phyloP scores from a whole-genome alignment of 2,797 vertebrate genomes.

The Argentina silus region DNA sequence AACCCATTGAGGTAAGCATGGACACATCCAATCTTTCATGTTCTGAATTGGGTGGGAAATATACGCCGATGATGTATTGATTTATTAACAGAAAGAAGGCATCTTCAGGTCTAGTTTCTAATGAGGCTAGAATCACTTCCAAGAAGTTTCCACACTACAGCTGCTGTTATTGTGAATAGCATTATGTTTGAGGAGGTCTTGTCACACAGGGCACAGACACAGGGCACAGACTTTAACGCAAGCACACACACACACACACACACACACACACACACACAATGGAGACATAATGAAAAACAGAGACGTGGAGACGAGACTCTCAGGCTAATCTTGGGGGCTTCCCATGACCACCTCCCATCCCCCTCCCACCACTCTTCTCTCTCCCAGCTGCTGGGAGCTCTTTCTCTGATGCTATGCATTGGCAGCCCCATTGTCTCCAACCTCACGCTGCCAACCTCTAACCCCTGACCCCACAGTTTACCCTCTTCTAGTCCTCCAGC shows the following conservation, averaged over 20 bases:
- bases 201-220: slow-evolving; percentile 21
- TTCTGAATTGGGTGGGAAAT: too few species aligned
- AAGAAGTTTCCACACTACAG: slow-evolving; percentile 54
- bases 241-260: slow-evolving; percentile 26
- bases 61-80: too few species aligned
- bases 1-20: background rate
- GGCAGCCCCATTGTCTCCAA: slow-evolving; percentile 57
- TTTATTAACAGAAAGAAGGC: background rate
- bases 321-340: slow-evolving; percentile 65
- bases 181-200: slow-evolving; percentile 31
- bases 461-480: slow-evolving; percentile 71
- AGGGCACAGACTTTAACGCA: slow-evolving; percentile 38
- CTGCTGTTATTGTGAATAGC: slow-evolving; percentile 40
- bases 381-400: slow-evolving; percentile 68
- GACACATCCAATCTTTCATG: background rate
- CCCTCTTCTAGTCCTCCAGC: slow-evolving; percentile 45
- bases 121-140: background rate
- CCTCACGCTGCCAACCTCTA: slow-evolving; percentile 69
- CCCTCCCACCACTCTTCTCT: slow-evolving; percentile 34
- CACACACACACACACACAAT: slow-evolving; percentile 54
- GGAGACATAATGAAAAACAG: slow-evolving; percentile 64
- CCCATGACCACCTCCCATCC: slow-evolving; percentile 57
- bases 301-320: slow-evolving; percentile 59
- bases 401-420: slow-evolving; percentile 49
- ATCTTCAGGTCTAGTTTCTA: background rate